Base-by-base conservation (phyloP, 2,888 invertebrate species). In the Mantis religiosa region DNA sequence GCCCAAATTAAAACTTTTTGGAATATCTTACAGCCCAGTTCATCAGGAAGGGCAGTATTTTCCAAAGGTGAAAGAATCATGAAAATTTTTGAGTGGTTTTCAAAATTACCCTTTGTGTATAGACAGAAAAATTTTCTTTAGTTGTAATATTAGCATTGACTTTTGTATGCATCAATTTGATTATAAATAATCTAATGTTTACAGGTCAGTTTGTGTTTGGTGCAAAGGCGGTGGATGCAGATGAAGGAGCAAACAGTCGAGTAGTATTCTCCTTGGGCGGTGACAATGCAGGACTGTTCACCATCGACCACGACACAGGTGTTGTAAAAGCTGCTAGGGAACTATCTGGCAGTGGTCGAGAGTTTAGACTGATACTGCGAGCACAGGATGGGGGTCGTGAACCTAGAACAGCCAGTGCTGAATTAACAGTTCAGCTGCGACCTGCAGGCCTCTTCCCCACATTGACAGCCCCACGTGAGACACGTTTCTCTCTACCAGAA, bases 181-280 rank as follows among this genome's bases (percentile, higher is more conserved):
- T 34, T 34, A 34, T 7, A 34, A 34, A 34, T 12, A 41, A 41
- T 41, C 1, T 41, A 12, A 41, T 41, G 41, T 47, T 34, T 41
- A 28, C 91, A 93, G 95, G 95, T 85, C 93, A 98, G 91, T 99
- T 98, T 93, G 97, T 99, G 34, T 97, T 98, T 92, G 98, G 98
- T 14, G 97, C 97, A 0, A 97, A 96, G 92, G 98, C 98, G 0
- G 94, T 95, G 9, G 99, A 99, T 93, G 95, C 95, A 90, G 99
- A 99, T 93, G 95, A 96, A 89, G 98, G 97, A 0, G 93, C 94
- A 0, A 98, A 98, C 92, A 97, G 97, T 88, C 95, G 96, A 92
- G 96, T 99, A 88, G 93, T 95, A 0, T 99, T 98, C 93, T 95
- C 95, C 88, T 94, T 98, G 9, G 95, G 95, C 90, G 97, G 98